Conservation (phyloP, 1,140 invertebrate species). For the Choristoneura fumiferana region DNA sequence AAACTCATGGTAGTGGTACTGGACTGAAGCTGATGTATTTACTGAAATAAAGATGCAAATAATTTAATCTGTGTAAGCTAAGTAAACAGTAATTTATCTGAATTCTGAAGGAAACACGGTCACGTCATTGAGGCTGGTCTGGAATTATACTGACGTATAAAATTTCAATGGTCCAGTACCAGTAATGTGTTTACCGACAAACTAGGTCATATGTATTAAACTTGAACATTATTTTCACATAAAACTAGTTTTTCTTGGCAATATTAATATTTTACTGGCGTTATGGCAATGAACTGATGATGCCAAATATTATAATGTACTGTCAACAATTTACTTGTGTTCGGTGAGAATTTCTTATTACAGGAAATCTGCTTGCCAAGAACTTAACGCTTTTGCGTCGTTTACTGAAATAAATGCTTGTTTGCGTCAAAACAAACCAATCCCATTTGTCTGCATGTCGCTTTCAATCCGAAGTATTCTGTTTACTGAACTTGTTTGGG, state of each 20-base stretch:
- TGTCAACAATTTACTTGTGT: slow-evolving; percentile 1
- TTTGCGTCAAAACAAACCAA: slow-evolving; percentile 7
- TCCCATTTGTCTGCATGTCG: slow-evolving; percentile 5
- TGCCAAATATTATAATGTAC: background rate
- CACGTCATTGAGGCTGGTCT: slow-evolving; percentile 7
- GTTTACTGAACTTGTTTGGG: no score
- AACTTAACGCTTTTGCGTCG: slow-evolving; percentile 16
- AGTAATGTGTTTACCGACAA: slow-evolving; percentile 4
- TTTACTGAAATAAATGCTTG: slow-evolving; percentile 8
- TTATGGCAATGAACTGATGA: background rate
- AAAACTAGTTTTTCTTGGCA: background rate
- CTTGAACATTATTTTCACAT: background rate
- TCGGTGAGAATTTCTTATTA: background rate
- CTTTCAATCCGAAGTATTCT: background rate
- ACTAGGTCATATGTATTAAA: background rate
- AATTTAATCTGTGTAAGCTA: background rate
- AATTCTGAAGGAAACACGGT: background rate
- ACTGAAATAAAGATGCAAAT: background rate
- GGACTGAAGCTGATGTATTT: background rate
- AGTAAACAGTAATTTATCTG: slow-evolving; percentile 2
- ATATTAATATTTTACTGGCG: slow-evolving; percentile 2
- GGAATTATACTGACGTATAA: slow-evolving; percentile 1
- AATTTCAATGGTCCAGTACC: slow-evolving; percentile 7
- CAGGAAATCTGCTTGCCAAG: slow-evolving; percentile 8
- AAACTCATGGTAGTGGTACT: no score